Percentiles rank a stretch among this genome's conserved stretches.
These are phyloP conservation scores for Micromys minutus DNA, from an alignment of 2,113 vertebrate genomes.

Conservation along the genomic window DNA sequence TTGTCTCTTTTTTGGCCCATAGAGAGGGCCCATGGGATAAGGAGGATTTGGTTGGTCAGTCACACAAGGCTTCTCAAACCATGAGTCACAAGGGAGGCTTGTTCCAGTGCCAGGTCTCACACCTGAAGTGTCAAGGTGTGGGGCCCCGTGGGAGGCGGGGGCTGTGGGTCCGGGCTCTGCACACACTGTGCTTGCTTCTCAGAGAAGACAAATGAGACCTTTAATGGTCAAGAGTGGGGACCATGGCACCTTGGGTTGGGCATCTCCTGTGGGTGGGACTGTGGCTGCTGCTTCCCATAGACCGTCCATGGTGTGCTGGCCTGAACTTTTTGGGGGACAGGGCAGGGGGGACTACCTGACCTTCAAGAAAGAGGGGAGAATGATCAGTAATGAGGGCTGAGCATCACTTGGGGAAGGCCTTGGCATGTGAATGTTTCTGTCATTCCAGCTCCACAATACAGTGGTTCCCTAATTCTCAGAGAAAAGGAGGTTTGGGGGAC, in stretches of 20 bases:
- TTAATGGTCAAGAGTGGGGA: not conserved
- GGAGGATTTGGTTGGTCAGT: accelerated
- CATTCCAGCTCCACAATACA: not conserved
- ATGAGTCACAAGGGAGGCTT: not conserved
- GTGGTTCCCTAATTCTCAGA: not conserved
- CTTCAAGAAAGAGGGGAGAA: not conserved
- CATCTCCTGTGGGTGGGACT: accelerated
- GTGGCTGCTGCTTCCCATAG: accelerated
- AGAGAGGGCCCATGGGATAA: accelerated
- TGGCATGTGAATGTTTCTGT: accelerated
- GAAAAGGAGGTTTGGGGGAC: not conserved
- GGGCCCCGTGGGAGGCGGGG: not conserved
- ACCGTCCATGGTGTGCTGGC: accelerated
- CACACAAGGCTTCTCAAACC: not conserved
- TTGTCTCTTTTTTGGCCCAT: not conserved
- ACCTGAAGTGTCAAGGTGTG: not conserved
- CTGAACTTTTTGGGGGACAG: not conserved
- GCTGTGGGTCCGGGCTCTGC: not conserved
- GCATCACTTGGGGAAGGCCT: accelerated
- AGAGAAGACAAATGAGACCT: not conserved
- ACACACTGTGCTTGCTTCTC: not conserved
- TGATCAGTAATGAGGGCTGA: no score
- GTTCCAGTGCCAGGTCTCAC: not conserved
- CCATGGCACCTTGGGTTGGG: accelerated
- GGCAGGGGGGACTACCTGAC: not conserved